These are phyloP conservation scores for Hoplostethus mediterraneus DNA, from an alignment of 2,797 vertebrate genomes.

Conservation along the genomic window DNA sequence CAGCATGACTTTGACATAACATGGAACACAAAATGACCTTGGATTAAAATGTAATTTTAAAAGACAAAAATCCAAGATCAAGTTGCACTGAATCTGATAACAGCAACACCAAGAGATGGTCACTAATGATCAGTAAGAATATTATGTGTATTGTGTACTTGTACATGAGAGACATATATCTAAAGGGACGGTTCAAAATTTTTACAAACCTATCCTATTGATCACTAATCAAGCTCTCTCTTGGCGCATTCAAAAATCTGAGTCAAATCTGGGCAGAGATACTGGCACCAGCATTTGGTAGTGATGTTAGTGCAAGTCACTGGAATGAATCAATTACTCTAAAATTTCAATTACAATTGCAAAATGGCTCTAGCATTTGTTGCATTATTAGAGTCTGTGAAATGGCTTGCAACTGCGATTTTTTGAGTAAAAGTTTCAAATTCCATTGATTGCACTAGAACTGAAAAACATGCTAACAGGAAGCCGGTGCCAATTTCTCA, in stretches of 20 bases:
- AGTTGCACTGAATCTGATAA: not conserved
- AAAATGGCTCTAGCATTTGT: not conserved
- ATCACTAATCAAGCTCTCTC: not conserved
- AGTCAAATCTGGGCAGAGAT: not conserved
- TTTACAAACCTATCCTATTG: conserved; percentile 37
- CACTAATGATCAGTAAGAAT: conserved; percentile 8
- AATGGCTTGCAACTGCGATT: not conserved
- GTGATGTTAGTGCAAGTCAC: not conserved
- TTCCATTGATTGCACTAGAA: not conserved
- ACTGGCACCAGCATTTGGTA: not conserved
- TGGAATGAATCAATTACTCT: not conserved
- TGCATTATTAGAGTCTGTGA: not conserved
- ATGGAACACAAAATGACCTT: conserved; percentile 10
- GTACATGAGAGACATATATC: conserved; percentile 31
- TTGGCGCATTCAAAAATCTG: not conserved
- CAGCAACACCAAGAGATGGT: conserved; percentile 32
- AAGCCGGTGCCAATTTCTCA: not conserved
- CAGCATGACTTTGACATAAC: conserved; percentile 36
- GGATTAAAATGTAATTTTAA: conserved; percentile 15
- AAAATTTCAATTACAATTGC: not conserved
- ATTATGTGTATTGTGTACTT: not conserved
- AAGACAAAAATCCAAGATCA: conserved; percentile 37
- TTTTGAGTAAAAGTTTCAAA: not conserved
- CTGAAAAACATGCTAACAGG: not conserved
- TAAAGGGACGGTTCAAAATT: conserved; percentile 62